Conservation (phyloP, 2,888 invertebrate species). For the Harmothoe impar region DNA sequence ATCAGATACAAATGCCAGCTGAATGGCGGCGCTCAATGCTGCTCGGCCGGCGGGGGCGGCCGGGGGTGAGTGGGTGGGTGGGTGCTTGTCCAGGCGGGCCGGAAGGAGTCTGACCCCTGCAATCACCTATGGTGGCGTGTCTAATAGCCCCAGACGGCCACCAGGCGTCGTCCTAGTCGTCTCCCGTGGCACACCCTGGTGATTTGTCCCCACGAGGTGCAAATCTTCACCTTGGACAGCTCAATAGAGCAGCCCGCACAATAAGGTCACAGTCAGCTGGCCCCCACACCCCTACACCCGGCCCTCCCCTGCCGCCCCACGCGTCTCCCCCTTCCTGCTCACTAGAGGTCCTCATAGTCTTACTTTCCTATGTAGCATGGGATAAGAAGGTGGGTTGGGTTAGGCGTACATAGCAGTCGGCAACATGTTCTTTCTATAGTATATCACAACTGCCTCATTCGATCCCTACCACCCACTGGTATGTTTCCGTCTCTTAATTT, state of each 20-base stretch:
- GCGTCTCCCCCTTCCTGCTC: too few species aligned
- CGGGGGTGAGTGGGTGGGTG: neutral
- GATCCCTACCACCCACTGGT: too few species aligned
- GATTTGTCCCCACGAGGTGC: neutral
- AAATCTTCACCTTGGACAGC: neutral
- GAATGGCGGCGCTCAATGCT: neutral
- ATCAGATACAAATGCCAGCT: constrained; percentile 14
- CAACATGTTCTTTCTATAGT: too few species aligned
- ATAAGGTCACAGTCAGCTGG: too few species aligned
- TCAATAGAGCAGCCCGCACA: neutral
- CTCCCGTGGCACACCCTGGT: neutral
- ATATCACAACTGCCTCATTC: too few species aligned
- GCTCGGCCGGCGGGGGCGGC: neutral
- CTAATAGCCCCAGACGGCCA: neutral
- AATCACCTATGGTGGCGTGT: constrained; percentile 46
- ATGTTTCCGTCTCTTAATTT: too few species aligned
- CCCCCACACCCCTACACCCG: neutral
- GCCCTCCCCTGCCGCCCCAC: neutral
- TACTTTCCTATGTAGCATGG: too few species aligned
- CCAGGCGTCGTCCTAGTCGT: too few species aligned
- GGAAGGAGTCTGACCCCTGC: neutral
- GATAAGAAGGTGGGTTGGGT: too few species aligned
- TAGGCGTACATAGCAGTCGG: too few species aligned
- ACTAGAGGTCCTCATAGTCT: too few species aligned
- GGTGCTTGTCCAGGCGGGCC: too few species aligned